Conservation (phyloP, 1,140 invertebrate genomes). For the Melitaea cinxia region DNA sequence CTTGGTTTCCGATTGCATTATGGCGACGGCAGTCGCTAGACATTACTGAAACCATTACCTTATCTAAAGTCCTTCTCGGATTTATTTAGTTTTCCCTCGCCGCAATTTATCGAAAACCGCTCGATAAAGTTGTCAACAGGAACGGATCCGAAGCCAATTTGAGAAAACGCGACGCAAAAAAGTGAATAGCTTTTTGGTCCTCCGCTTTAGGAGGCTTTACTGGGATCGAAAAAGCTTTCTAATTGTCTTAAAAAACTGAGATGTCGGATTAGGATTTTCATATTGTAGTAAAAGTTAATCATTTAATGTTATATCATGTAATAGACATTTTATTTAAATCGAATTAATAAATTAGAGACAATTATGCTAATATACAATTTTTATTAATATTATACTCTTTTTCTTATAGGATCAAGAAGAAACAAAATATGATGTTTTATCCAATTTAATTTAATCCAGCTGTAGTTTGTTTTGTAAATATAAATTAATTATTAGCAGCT, state of each 20-base stretch:
- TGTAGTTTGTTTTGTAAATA: too few species aligned
- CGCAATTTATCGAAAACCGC: conserved; percentile 80
- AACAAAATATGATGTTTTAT: too few species aligned
- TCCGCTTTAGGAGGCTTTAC: conserved; percentile 29
- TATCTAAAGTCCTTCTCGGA: conserved; percentile 80
- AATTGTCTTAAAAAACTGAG: conserved; percentile 6
- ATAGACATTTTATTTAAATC: too few species aligned
- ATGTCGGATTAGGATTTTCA: background rate
- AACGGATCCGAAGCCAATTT: conserved; percentile 72
- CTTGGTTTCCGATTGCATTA: conserved; percentile 76
- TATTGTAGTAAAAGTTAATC: background rate
- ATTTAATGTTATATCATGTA: too few species aligned
- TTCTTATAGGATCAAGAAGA: too few species aligned
- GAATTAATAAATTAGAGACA: too few species aligned
- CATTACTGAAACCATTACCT: conserved; percentile 79
- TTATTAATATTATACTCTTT: too few species aligned
- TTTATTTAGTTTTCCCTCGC: conserved; percentile 81
- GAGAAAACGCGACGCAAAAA: conserved; percentile 64
- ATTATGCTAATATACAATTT: too few species aligned
- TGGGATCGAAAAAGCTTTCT: conserved; percentile 24
- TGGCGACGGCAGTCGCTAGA: conserved; percentile 67
- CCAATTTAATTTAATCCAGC: too few species aligned
- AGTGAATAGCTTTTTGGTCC: conserved; percentile 59
- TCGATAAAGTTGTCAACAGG: conserved; percentile 81
- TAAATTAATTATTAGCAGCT: too few species aligned